phyloP scores from a whole-genome alignment of 1,140 invertebrate species.

The Brachionus rotundiformis region DNA sequence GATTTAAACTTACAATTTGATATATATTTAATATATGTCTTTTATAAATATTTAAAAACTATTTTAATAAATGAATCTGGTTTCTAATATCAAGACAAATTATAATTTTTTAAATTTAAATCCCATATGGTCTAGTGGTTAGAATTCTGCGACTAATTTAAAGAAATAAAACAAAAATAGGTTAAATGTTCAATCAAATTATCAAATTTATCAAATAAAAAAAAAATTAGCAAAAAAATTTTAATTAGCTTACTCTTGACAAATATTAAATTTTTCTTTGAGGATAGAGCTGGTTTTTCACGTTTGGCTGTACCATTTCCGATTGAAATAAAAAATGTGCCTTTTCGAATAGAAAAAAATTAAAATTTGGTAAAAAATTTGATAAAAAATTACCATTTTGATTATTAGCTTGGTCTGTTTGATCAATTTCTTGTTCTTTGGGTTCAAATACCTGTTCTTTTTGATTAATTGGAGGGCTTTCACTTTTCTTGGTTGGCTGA shows the following conservation, averaged over 20 bases:
- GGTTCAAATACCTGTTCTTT: not conserved
- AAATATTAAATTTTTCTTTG: slow-evolving; percentile 45
- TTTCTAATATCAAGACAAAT: too few species aligned
- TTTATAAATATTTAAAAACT: too few species aligned
- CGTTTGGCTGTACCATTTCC: slow-evolving; percentile 39
- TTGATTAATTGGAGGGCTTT: not conserved
- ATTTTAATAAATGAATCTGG: too few species aligned
- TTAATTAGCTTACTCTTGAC: slow-evolving; percentile 40
- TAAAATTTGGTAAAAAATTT: not conserved
- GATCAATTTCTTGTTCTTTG: not conserved
- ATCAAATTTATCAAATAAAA: not conserved
- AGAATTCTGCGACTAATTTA: too few species aligned
- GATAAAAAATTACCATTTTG: slow-evolving; percentile 1
- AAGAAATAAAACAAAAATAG: too few species aligned
- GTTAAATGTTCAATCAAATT: too few species aligned
- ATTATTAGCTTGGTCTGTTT: not conserved
- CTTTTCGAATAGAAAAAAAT: not conserved
- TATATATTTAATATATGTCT: too few species aligned
- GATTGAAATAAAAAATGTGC: slow-evolving; percentile 42
- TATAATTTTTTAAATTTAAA: too few species aligned
- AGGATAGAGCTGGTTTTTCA: slow-evolving; percentile 16
- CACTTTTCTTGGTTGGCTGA: not conserved
- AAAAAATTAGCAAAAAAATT: not conserved
- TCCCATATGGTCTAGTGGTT: too few species aligned
- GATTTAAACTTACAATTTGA: too few species aligned